phyloP scores from a whole-genome alignment of 2,797 vertebrate genomes.

The Gymnopithys bicolor region DNA sequence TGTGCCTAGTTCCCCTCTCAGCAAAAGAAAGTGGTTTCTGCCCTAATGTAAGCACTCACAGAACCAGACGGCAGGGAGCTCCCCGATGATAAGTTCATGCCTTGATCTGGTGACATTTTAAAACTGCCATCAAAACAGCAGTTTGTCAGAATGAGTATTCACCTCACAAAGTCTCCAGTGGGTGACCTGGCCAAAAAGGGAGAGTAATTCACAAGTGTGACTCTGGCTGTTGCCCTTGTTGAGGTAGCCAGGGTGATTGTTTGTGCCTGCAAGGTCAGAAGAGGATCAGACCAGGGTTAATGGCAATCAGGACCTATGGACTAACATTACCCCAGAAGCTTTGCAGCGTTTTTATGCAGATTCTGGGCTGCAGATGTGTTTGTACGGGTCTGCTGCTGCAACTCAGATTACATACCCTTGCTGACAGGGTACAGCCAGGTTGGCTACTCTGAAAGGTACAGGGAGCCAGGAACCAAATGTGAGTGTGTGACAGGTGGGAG shows the following conservation, averaged over 20 bases:
- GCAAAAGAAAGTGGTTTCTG: neutral
- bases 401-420: neutral
- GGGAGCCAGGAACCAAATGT: rapidly evolving
- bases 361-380: neutral
- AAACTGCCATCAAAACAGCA: neutral
- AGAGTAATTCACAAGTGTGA: neutral
- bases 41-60: rapidly evolving
- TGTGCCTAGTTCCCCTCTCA: neutral
- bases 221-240: neutral
- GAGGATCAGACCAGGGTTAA: neutral
- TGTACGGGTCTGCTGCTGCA: neutral
- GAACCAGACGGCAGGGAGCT: neutral
- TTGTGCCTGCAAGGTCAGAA: neutral
- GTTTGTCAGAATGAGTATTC: neutral
- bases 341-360: neutral
- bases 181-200: neutral
- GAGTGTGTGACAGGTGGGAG: neutral
- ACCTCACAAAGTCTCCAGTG: neutral
- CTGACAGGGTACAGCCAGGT: neutral
- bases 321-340: neutral
- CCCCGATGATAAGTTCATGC: neutral
- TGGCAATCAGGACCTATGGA: neutral
- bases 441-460: rapidly evolving
- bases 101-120: neutral
- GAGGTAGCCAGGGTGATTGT: neutral